These are phyloP conservation scores for Micronycteris hirsuta DNA, from an alignment of 2,113 vertebrate genomes.

Conservation along the genomic window DNA sequence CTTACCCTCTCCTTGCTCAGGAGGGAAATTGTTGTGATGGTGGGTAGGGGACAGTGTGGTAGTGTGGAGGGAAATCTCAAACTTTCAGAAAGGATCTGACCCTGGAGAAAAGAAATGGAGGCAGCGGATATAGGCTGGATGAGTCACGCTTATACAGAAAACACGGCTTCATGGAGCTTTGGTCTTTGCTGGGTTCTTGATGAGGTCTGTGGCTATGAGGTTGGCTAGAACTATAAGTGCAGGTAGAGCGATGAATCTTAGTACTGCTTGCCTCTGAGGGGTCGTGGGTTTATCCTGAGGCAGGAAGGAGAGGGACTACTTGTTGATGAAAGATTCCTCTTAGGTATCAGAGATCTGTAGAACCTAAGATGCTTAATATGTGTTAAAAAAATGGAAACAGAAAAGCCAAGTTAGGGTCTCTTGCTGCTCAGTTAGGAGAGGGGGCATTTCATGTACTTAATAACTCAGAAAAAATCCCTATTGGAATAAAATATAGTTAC, in stretches of 20 bases:
- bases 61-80: not conserved
- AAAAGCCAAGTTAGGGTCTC: not conserved
- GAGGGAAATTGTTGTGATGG: not conserved
- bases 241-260: not conserved
- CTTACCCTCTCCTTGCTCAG: not conserved
- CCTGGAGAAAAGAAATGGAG: not conserved
- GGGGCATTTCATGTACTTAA: not conserved
- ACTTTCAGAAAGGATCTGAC: not conserved
- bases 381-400: not conserved
- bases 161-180: not conserved
- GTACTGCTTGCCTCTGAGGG: too few species aligned
- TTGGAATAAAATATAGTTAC: not conserved
- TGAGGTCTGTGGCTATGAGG: accelerated
- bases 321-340: not conserved
- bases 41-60: not conserved
- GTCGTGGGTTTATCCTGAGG: not conserved
- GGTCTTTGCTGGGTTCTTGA: not conserved
- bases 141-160: not conserved
- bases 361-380: not conserved
- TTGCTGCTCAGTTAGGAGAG: not conserved
- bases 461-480: not conserved
- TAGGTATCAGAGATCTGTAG: not conserved
- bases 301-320: not conserved
- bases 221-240: not conserved
- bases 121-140: not conserved